phyloP scores from a whole-genome alignment of 2,797 vertebrate genomes.

The Pseudochirops cupreus region DNA sequence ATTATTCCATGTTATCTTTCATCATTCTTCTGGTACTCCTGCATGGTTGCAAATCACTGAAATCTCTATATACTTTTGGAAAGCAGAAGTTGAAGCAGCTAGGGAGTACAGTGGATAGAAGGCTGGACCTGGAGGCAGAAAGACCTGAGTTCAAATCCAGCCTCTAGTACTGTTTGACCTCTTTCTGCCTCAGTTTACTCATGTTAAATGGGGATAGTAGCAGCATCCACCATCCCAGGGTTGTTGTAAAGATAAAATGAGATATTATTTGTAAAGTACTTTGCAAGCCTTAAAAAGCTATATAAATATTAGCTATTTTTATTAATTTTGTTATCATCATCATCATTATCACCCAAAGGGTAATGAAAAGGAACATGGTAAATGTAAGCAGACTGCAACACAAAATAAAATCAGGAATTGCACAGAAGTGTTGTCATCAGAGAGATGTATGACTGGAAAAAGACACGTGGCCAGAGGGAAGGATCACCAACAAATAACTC shows the following conservation, averaged over 20 bases:
- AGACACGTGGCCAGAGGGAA: neutral
- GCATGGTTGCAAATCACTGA: neutral
- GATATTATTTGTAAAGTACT: neutral
- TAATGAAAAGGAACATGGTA: neutral
- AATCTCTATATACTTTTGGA: neutral
- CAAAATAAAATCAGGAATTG: neutral
- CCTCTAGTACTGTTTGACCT: neutral
- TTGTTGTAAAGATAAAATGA: neutral
- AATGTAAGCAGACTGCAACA: neutral
- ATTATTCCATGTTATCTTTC: neutral
- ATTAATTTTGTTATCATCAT: neutral
- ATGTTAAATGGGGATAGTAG: neutral
- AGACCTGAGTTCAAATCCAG: neutral
- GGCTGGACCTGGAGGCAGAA: neutral
- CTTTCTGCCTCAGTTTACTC: neutral
- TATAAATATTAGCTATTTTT: neutral
- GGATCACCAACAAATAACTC: neutral
- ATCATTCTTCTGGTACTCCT: neutral
- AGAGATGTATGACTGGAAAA: neutral
- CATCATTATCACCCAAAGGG: neutral
- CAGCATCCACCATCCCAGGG: neutral
- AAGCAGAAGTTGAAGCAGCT: neutral
- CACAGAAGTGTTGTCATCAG: neutral
- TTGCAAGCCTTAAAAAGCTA: neutral
- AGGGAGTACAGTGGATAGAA: neutral